Conservation (phyloP, 2,113 vertebrate species). For the Pao palembangensis region DNA sequence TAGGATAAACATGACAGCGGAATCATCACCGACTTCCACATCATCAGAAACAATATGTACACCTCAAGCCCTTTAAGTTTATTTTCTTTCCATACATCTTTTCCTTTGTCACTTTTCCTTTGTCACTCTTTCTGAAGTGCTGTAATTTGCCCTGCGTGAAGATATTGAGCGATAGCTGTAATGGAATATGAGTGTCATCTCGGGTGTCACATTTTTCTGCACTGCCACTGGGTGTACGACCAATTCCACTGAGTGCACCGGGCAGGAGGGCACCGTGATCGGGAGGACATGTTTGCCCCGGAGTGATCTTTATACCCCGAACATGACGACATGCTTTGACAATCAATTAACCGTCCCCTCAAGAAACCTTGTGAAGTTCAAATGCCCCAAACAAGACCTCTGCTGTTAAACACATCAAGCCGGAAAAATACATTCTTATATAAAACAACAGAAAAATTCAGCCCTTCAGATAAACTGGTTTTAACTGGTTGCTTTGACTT, state of each 20-base stretch:
- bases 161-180: conserved; percentile 68
- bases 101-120: conserved; percentile 58
- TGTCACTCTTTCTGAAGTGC: conserved; percentile 48
- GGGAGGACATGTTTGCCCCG: conserved; percentile 67
- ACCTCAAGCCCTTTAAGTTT: conserved; percentile 27
- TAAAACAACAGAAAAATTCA: no score
- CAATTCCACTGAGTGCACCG: conserved; percentile 60
- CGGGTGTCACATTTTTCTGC: conserved; percentile 66
- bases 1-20: conserved; percentile 17
- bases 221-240: conserved; percentile 61
- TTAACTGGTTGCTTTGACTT: no score
- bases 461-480: no score
- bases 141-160: conserved; percentile 61
- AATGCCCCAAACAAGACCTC: conserved; percentile 5
- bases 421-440: no score
- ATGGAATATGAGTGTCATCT: conserved; percentile 68
- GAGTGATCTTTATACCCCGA: conserved; percentile 68
- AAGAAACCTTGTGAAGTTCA: conserved; percentile 41
- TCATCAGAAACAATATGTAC: not conserved
- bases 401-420: conserved; percentile 55
- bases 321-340: conserved; percentile 64
- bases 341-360: conserved; percentile 70
- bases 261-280: conserved; percentile 60
- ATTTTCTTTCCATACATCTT: conserved; percentile 51
- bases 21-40: conserved; percentile 9